A percentile compares a stretch with the other conserved stretches of the same genome.
These are phyloP conservation scores for Ammodytes dubius DNA, from an alignment of 2,113 vertebrate genomes.

Conservation along the genomic window DNA sequence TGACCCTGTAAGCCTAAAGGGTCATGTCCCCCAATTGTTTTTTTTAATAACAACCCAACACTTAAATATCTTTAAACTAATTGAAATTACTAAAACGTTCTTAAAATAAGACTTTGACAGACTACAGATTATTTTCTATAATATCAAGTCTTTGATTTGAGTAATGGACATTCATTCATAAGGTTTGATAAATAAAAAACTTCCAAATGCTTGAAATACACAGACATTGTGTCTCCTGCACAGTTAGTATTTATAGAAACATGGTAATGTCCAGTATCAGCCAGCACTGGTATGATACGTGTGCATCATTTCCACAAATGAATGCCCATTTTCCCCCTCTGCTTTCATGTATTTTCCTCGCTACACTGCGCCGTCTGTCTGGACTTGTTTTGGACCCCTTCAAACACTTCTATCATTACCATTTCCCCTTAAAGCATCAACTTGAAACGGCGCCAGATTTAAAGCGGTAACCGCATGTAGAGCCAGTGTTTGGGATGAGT, in stretches of 20 bases:
- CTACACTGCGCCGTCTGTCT: constrained; percentile 69
- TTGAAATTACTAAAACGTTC: not conserved
- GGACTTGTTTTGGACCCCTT: constrained; percentile 80
- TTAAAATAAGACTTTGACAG: too few species aligned
- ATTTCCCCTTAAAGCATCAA: constrained; percentile 79
- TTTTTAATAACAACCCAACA: not conserved
- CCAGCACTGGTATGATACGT: not conserved
- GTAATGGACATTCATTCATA: constrained; percentile 15
- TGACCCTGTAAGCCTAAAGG: not conserved
- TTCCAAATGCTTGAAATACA: constrained; percentile 16
- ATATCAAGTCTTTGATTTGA: not conserved
- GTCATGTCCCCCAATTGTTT: too few species aligned
- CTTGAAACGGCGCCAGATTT: constrained; percentile 83
- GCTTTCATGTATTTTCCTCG: constrained; percentile 69
- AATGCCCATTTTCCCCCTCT: constrained; percentile 42
- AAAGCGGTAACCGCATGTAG: constrained; percentile 81
- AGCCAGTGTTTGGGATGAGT: constrained; percentile 80
- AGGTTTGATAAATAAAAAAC: constrained; percentile 28
- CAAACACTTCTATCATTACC: constrained; percentile 79
- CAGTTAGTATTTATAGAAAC: constrained; percentile 36
- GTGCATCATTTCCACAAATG: constrained; percentile 35
- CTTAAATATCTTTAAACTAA: not conserved
- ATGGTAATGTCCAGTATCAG: constrained; percentile 32
- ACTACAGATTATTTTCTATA: not conserved
- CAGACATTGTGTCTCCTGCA: constrained; percentile 6